Base-by-base conservation (phyloP, 2,797 vertebrate genomes). In the Hafferia zeledoni region DNA sequence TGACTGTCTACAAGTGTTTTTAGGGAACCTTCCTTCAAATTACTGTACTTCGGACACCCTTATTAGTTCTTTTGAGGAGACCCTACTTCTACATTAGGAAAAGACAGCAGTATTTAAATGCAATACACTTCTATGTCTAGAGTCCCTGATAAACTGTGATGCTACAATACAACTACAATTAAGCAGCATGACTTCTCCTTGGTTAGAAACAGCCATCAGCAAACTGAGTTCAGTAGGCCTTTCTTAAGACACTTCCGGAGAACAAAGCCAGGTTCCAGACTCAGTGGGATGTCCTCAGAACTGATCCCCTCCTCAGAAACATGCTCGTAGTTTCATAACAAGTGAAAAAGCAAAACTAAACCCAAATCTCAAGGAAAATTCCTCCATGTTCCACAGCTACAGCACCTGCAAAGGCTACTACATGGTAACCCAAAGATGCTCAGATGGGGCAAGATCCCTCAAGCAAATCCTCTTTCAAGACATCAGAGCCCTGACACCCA, bases 321-420 rank as follows among this genome's bases (percentile, higher is more conserved):
- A 19, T 0, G 2, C 30, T 13, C 44, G 6, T 4, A 31, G 11
- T 23, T 55, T 19, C 30, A 8, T 10, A 57, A 49, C 7, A 9
- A 52, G 13, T 4, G 27, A 65, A n/a, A 11, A 85, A 57, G 27
- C 20, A 85, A 83, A 69, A 17, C 7, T 49, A 35, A 76, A 16
- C 4, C 10, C 8, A 56, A 53, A 76, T 5, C 28, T 52, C 31
- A 20, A 2, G 7, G 28, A 37, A 47, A 83, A 90, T 7, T 6
- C 9, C 30, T 46, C 2, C 3, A 2, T 13, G 11, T 22, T 72
- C 16, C 65, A 55, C 8, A 59, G 35, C 25, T 12, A 28, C 7
- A 79, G 10, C 15, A 59, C 8, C 77, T 18, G 6, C n/a, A 43
- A 67, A 64, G 20, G 5, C 1, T 37, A 1, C 3, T 56, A 3